Evolutionary conservation across 2,888 invertebrate genomes (phyloP), one percentile per base, ranked within the genome.

Genomic region (Drosophila hamatofila): DNA sequence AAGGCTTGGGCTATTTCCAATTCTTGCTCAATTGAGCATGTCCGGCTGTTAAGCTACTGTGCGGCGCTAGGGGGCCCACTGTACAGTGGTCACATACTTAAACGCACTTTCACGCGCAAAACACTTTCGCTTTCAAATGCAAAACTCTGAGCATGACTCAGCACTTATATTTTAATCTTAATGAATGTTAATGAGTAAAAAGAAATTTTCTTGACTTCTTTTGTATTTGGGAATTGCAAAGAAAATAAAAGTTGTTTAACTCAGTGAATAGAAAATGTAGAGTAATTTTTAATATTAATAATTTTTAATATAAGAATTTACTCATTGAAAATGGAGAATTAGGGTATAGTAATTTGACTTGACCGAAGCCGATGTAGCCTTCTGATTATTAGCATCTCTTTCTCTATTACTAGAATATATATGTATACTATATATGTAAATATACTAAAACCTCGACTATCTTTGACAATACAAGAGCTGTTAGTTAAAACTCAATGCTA

Each of bases 61-160:
- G 18, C 42, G 7, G n/a, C 14, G 7, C 52, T 52, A n/a, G n/a
- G 18, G 16, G 21, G 37, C 30, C n/a, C 33, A 55, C 42, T 57
- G 46, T 58, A 54, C 39, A 27, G 54, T 54, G 25, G 12, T 23
- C 39, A 74, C 62, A 70, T 63, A 58, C 60, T 57, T 52, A 25
- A 75, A 78, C 77, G 77, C 78, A 76, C 77, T 72, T 78, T 59
- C 41, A 66, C 66, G 60, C 76, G 60, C 76, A 52, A 74, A 49
- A 35, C 59, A 78, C 85, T 89, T 89, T 86, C 89, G 83, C 89
- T 86, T 83, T 89, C 88, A 84, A 78, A 60, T 62, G 66, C 63
- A 46, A 58, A 66, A 18, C 62, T 25, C 46, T 35, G n/a, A 0
- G 6, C 44, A 46, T 79, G 75, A 78, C 25, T 74, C 73, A 69